Conservation (phyloP, 2,888 invertebrate genomes). For the Papilio demoleus region DNA sequence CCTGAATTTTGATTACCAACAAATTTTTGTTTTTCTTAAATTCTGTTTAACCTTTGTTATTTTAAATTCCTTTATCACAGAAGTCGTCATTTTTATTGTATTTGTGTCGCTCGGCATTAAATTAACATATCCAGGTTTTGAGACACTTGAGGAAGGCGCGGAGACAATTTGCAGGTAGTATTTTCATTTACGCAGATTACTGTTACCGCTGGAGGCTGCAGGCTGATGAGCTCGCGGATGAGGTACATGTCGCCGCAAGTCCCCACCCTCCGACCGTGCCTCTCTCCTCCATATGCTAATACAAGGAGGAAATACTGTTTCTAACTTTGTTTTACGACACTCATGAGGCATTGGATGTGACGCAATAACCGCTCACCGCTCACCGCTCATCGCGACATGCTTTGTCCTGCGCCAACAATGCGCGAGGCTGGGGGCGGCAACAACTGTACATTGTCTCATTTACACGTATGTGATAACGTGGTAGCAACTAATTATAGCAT, state of each 20-base stretch:
- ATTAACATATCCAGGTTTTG: constrained; percentile 11
- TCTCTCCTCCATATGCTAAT: constrained; percentile 34
- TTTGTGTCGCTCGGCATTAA: not conserved
- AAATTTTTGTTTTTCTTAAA: too few relatives aligned
- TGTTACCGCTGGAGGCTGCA: constrained; percentile 45
- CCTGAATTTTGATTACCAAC: too few relatives aligned
- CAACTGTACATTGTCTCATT: constrained; percentile 13
- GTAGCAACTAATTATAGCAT: constrained; percentile 37
- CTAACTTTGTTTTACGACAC: constrained; percentile 35
- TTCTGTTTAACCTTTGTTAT: too few relatives aligned
- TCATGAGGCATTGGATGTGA: not conserved
- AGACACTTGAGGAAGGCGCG: not conserved
- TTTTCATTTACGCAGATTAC: constrained; percentile 61
- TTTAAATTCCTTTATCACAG: too few relatives aligned
- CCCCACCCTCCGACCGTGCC: not conserved
- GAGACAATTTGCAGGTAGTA: constrained; percentile 49
- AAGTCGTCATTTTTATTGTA: not conserved
- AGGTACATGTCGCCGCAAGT: constrained; percentile 43
- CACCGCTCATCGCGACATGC: not conserved
- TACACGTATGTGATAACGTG: constrained; percentile 13
- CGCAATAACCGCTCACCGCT: too few relatives aligned
- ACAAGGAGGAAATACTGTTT: constrained; percentile 46
- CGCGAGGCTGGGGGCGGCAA: not conserved
- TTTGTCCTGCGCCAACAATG: constrained; percentile 28
- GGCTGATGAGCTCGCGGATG: constrained; percentile 26